phyloP scores from a whole-genome alignment of 92 coral and sea anemone genomes.

The Desmophyllum pertusum region DNA sequence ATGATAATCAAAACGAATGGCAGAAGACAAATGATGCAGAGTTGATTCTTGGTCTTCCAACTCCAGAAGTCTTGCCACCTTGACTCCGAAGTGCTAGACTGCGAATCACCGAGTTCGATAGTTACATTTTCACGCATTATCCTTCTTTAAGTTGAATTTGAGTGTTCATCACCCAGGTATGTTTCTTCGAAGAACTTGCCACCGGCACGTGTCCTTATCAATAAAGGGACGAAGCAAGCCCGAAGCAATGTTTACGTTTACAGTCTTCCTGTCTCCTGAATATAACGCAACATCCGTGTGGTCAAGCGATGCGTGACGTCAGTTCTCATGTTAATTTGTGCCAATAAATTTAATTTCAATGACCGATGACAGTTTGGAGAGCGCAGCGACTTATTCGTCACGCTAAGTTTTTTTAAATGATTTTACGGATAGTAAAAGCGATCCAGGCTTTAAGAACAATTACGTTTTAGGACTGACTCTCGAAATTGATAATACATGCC shows the following conservation, averaged over 20 bases:
- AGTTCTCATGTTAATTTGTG: slow-evolving; percentile 8
- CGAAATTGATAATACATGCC: background rate
- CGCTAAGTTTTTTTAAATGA: background rate
- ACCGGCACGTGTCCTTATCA: slow-evolving; percentile 19
- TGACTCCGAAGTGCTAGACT: background rate
- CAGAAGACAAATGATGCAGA: slow-evolving; percentile 28
- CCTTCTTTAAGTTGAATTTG: background rate
- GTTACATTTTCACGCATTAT: slow-evolving; percentile 19
- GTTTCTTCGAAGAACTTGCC: background rate
- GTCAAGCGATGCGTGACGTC: slow-evolving; percentile 15
- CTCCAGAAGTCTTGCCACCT: slow-evolving; percentile 39
- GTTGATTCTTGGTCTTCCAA: slow-evolving; percentile 35
- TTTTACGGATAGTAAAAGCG: background rate
- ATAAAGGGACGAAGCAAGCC: slow-evolving; percentile 9
- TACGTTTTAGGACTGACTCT: background rate
- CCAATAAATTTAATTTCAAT: background rate
- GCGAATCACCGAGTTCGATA: slow-evolving; percentile 18
- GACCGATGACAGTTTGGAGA: slow-evolving; percentile 28
- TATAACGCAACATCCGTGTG: slow-evolving; percentile 22
- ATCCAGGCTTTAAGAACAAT: background rate
- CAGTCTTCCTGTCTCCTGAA: background rate
- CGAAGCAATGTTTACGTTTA: slow-evolving; percentile 37
- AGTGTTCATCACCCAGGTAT: background rate
- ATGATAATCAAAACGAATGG: slow-evolving; percentile 38
- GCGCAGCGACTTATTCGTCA: background rate